A percentile compares a stretch with the other conserved stretches of the same genome.
phyloP scores from a whole-genome alignment of 1,140 invertebrate species.

The Gryllus bimaculatus region DNA sequence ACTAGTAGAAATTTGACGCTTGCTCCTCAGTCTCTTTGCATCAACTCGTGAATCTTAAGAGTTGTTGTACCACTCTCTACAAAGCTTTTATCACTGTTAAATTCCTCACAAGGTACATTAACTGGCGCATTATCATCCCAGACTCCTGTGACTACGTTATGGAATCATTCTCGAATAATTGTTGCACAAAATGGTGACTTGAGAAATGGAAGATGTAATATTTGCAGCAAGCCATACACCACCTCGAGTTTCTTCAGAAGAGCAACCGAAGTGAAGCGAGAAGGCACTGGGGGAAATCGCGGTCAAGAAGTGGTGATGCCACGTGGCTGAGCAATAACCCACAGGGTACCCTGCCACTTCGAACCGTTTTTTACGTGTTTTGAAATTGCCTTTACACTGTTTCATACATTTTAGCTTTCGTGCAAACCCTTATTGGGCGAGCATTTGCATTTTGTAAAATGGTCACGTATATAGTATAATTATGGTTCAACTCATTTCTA shows the following conservation, averaged over 20 bases:
- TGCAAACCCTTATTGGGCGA: too few species aligned
- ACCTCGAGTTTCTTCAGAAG: neutral
- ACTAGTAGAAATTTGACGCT: too few species aligned
- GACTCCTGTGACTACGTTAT: slow-evolving; percentile 14
- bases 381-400: too few species aligned
- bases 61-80: slow-evolving; percentile 19
- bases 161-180: slow-evolving; percentile 17
- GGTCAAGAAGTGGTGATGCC: slow-evolving; percentile 20
- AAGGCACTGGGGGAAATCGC: neutral
- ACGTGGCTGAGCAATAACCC: slow-evolving; percentile 30
- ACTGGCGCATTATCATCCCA: slow-evolving; percentile 2
- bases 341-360: slow-evolving; percentile 36
- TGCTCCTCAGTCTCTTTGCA: too few species aligned
- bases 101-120: slow-evolving; percentile 11
- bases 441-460: too few species aligned
- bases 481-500: too few species aligned
- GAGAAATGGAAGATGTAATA: neutral
- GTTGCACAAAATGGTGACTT: neutral
- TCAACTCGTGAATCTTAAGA: slow-evolving; percentile 11
- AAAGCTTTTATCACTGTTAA: slow-evolving; percentile 18
- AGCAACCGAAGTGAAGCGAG: neutral
- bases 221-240: neutral
- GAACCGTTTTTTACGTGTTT: neutral
- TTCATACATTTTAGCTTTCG: too few species aligned
- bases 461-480: too few species aligned